phyloP scores from a whole-genome alignment of 2,888 invertebrate species.

The Caenorhabditis macrosperma region DNA sequence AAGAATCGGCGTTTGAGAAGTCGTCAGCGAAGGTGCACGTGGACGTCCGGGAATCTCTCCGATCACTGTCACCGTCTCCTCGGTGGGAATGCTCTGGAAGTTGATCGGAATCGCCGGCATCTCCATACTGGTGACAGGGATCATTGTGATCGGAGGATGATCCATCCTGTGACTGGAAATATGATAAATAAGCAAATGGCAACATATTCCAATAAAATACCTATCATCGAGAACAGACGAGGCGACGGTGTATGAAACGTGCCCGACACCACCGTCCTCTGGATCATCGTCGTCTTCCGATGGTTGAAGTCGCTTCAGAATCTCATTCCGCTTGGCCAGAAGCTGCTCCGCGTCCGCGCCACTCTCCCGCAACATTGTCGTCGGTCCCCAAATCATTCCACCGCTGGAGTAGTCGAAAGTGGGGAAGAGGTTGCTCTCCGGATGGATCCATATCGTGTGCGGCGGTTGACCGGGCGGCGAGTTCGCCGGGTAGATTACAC shows the following conservation, averaged over 20 bases:
- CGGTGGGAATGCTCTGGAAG: conserved; percentile 60
- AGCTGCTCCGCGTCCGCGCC: conserved; percentile 70
- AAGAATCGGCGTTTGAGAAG: conserved; percentile 6
- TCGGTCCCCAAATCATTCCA: conserved; percentile 50
- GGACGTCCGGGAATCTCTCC: conserved; percentile 59
- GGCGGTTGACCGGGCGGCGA: conserved; percentile 47
- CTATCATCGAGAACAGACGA: conserved; percentile 72
- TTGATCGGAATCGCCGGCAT: conserved; percentile 72
- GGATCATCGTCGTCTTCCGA: conserved; percentile 64
- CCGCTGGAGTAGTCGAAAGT: conserved; percentile 26
- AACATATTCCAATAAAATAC: background rate
- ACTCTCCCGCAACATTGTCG: conserved; percentile 39
- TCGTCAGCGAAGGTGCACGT: conserved; percentile 52
- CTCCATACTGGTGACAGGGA: conserved; percentile 56
- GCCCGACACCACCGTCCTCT: conserved; percentile 70
- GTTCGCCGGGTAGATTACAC: conserved; percentile 40
- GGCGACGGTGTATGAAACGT: conserved; percentile 78
- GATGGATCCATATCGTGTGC: conserved; percentile 40
- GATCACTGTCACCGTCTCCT: conserved; percentile 66
- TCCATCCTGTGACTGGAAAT: conserved; percentile 34
- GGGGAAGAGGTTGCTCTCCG: conserved; percentile 31
- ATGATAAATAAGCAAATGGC: too few species aligned
- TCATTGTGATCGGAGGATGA: conserved; percentile 44
- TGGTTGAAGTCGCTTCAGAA: conserved; percentile 64
- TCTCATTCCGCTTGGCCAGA: conserved; percentile 69